A percentile compares a stretch with the other conserved stretches of the same genome.
These are phyloP conservation scores for Enhydra lutris DNA, from an alignment of 2,113 vertebrate species.

Conservation along the genomic window DNA sequence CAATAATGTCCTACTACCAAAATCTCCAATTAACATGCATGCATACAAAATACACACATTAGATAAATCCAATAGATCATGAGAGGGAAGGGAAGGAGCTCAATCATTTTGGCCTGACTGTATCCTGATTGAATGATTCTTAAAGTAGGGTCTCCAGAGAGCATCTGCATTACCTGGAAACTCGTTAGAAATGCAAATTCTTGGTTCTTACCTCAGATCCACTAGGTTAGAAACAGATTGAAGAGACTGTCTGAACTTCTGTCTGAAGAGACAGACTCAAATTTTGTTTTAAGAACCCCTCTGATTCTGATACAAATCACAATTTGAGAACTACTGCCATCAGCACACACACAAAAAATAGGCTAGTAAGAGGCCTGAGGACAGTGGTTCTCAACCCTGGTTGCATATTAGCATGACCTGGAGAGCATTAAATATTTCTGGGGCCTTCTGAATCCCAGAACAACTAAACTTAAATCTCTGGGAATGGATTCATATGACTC, in stretches of 20 bases:
- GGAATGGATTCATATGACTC: background rate
- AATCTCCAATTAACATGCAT: background rate
- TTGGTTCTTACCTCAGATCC: background rate
- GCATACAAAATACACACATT: background rate
- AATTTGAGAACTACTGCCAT: background rate
- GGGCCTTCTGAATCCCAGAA: background rate
- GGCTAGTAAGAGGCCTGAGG: background rate
- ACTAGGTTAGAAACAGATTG: background rate
- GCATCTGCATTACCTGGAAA: background rate
- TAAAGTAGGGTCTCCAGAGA: background rate
- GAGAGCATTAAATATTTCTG: background rate
- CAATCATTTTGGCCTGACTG: background rate
- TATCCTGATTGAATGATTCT: background rate
- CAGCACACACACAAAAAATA: background rate
- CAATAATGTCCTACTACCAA: background rate
- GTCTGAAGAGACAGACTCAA: background rate
- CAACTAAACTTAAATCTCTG: background rate
- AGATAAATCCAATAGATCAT: background rate
- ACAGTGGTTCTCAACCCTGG: background rate
- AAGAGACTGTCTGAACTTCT: too few relatives aligned
- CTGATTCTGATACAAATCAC: background rate
- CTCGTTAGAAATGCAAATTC: background rate
- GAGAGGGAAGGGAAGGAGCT: background rate
- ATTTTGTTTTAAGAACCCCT: background rate
- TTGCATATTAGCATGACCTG: background rate